Evolutionary conservation across 2,888 invertebrate species (phyloP).

Genomic region (Ochropleura leucogaster): DNA sequence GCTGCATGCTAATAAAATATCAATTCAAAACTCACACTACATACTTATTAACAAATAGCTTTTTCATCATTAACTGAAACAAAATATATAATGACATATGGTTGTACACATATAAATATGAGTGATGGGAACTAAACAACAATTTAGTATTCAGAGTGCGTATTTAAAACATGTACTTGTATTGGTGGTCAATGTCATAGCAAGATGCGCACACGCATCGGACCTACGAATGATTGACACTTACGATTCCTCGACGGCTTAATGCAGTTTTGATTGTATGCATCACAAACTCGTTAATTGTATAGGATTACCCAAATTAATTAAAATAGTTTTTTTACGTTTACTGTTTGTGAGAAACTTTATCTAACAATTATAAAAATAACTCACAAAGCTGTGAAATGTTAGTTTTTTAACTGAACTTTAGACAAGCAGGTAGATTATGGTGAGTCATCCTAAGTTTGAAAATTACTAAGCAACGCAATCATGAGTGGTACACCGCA

Average conservation of each 20-base stretch:
- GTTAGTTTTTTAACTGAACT: neutral
- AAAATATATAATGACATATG: neutral
- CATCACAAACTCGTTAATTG: neutral
- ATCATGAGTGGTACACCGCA: constrained; percentile 20
- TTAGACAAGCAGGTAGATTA: neutral
- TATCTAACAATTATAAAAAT: neutral
- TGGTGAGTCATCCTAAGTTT: constrained; percentile 1
- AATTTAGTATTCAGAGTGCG: constrained; percentile 9
- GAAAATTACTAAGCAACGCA: neutral
- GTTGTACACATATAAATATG: neutral
- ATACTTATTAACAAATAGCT: neutral
- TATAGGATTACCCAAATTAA: neutral
- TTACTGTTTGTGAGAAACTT: neutral
- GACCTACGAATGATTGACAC: constrained; percentile 4
- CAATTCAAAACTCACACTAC: neutral
- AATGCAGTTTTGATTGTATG: constrained; percentile 3
- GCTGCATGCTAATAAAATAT: constrained; percentile 1
- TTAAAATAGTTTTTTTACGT: neutral
- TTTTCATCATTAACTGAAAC: constrained; percentile 4
- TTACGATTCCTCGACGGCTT: neutral
- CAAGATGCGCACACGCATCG: constrained; percentile 7
- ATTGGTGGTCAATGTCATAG: neutral
- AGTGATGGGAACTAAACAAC: constrained; percentile 1
- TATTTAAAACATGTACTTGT: neutral
- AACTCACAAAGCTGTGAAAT: neutral